Conservation (phyloP, 2,797 vertebrate species). For the Sarcophilus harrisii region DNA sequence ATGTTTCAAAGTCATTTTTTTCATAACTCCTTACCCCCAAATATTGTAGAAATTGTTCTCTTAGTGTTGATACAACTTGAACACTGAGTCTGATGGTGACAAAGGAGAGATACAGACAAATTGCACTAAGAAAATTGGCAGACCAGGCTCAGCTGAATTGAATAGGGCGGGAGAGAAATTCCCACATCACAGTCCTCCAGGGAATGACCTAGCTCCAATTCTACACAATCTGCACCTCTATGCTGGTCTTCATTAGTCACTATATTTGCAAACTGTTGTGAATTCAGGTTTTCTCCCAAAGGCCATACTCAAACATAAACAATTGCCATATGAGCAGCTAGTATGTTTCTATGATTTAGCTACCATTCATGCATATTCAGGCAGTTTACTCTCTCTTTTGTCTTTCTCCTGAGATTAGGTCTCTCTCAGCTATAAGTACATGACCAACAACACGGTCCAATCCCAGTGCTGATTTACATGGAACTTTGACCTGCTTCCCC, state of each 20-base stretch:
- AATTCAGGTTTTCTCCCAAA: not conserved
- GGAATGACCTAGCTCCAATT: constrained; percentile 22
- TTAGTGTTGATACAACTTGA: not conserved
- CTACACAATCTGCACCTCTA: not conserved
- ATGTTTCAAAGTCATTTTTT: not conserved
- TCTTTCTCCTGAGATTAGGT: not conserved
- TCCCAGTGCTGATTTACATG: not conserved
- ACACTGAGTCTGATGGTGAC: not conserved
- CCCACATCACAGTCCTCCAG: not conserved
- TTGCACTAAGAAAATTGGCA: not conserved
- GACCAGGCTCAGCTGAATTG: not conserved
- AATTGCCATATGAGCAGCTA: not conserved
- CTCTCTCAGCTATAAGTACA: not conserved
- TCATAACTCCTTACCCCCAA: no score
- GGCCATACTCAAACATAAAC: not conserved
- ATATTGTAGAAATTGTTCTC: not conserved
- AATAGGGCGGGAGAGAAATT: constrained; percentile 20
- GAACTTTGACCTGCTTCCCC: not conserved
- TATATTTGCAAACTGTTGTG: constrained; percentile 22
- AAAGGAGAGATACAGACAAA: not conserved
- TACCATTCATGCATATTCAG: not conserved
- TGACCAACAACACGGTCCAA: not conserved
- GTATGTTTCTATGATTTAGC: constrained; percentile 27
- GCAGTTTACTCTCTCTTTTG: not conserved
- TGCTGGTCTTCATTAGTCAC: constrained; percentile 38